Evolutionary conservation across 2,797 vertebrate species (phyloP).

Genomic region (Protonibea diacanthus): DNA sequence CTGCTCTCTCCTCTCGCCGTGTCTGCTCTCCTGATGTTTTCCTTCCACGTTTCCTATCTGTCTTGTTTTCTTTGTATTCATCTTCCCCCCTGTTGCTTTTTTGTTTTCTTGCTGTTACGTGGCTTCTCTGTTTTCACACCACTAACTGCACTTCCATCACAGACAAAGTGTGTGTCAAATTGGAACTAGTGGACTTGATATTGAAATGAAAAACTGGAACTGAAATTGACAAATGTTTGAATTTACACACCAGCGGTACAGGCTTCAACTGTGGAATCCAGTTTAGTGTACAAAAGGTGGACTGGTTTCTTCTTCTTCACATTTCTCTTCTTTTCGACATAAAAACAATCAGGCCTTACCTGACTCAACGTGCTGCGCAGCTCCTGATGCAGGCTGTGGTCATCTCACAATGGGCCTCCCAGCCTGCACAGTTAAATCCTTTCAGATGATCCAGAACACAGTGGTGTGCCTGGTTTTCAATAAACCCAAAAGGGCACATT

Average conservation of each 20-base stretch:
- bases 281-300: neutral
- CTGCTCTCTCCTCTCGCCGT: constrained; percentile 3
- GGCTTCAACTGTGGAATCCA: neutral
- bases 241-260: constrained; percentile 28
- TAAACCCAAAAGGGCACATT: too few species aligned
- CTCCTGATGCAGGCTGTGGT: too few species aligned
- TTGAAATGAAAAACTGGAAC: constrained; percentile 55
- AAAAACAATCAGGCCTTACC: too few species aligned
- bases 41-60: constrained; percentile 42
- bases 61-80: constrained; percentile 52
- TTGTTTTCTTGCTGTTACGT: constrained; percentile 37
- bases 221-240: constrained; percentile 44
- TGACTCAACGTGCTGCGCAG: too few species aligned
- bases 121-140: constrained; percentile 27
- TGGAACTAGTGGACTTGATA: constrained; percentile 25
- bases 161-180: constrained; percentile 49
- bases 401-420: too few species aligned
- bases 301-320: neutral
- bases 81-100: constrained; percentile 39
- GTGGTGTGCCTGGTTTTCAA: too few species aligned
- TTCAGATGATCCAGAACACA: too few species aligned
- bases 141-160: constrained; percentile 28
- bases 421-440: too few species aligned
- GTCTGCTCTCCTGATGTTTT: constrained; percentile 41
- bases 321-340: neutral